phyloP scores from a whole-genome alignment of 2,888 invertebrate species.

The Norana najaformis region DNA sequence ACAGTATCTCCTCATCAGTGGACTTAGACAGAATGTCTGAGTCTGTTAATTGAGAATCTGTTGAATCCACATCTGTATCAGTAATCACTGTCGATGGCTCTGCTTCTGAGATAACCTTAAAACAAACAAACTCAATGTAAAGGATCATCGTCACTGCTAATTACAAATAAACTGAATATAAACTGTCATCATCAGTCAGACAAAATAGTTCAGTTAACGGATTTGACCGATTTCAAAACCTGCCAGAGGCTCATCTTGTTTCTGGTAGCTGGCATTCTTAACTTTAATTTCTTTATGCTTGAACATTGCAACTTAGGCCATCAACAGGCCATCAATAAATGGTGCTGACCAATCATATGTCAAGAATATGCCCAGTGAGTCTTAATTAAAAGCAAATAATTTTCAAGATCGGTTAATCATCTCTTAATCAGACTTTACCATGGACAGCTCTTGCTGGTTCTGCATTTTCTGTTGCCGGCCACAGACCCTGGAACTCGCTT shows the following conservation, averaged over 20 bases:
- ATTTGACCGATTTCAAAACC: background rate
- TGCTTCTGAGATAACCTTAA: background rate
- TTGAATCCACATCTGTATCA: background rate
- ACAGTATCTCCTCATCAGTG: constrained; percentile 36
- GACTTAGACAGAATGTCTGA: constrained; percentile 36
- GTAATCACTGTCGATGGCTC: background rate
- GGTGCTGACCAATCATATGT: background rate
- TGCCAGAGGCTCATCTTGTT: background rate
- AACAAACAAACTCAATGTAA: background rate
- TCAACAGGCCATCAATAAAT: too few relatives aligned
- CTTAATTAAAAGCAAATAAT: too few relatives aligned
- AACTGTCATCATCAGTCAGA: background rate
- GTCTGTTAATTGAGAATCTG: background rate
- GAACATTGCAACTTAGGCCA: too few relatives aligned
- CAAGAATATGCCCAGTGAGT: too few relatives aligned
- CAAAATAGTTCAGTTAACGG: background rate
- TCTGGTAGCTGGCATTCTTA: background rate
- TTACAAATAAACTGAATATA: background rate
- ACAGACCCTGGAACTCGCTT: too few relatives aligned
- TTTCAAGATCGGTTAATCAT: too few relatives aligned
- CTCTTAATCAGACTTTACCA: too few relatives aligned
- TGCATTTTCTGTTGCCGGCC: too few relatives aligned
- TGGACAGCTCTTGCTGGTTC: too few relatives aligned
- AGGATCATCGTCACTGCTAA: too few relatives aligned
- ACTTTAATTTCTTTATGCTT: too few relatives aligned